Base-by-base conservation (phyloP, 2,113 vertebrate genomes). In the Cnemophilus loriae region DNA sequence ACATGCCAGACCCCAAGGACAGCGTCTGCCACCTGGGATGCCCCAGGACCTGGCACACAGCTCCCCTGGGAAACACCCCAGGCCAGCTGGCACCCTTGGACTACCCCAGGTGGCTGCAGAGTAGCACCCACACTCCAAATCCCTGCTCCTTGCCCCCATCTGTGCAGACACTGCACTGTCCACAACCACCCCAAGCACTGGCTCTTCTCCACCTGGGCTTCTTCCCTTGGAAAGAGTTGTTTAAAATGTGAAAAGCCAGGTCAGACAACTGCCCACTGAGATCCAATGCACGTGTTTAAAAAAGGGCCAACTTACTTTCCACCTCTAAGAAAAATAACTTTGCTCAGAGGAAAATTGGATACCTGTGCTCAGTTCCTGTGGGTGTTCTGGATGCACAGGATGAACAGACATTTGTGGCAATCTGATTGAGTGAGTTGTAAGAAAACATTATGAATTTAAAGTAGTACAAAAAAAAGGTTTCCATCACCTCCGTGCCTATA, bases 391-490 rank as follows among this genome's bases (percentile, higher is more conserved):
- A 86, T 86, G 78, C 94, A 83, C 13, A 26, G 90, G 96, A 78
- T 68, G 83, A 96, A 30, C 70, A 94, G 90, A 81, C n/a, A 39
- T 91, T 85, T 46, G 55, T 73, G 44, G 96, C 93, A 97, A 95
- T 90, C 96, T 73, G 94, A 97, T 33, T 82, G 89, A 93, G 57
- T 9, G 41, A 10, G 35, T 46, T 67, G 80, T 44, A 80, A 87
- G 87, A 87, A 94, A 91, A 46, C 52, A 57, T 92, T 55, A 89
- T 76, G 91, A 84, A 84, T 96, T 87, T 87, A 80, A 92, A 95
- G 89, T 33, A 73, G 65, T 74, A 75, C 30, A 37, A 80, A 82
- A 50, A 50, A 83, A 95, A 94, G 89, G 83, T 67, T 91, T 64
- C 87, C 89, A 80, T 86, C 95, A 91, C n/a, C 70, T 95, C 85